These are phyloP conservation scores for Diarsia rubi DNA, from an alignment of 2,888 invertebrate species.

Conservation along the genomic window DNA sequence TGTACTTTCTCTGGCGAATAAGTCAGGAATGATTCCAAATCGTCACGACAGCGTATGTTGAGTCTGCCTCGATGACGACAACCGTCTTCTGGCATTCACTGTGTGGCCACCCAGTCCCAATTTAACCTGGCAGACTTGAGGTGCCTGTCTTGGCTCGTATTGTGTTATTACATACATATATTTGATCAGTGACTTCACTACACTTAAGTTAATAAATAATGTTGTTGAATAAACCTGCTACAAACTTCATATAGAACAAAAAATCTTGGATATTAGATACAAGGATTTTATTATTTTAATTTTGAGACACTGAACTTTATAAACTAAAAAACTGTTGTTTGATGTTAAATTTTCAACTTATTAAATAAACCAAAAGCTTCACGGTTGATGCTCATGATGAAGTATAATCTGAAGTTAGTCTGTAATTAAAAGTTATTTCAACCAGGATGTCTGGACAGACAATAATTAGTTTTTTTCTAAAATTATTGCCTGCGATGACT, in stretches of 20 bases:
- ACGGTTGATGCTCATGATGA: background rate
- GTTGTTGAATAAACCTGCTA: no score
- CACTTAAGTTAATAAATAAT: background rate
- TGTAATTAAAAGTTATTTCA: slow-evolving; percentile 9
- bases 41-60: no score
- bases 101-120: no score
- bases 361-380: slow-evolving; percentile 2
- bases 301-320: background rate
- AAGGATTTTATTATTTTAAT: background rate
- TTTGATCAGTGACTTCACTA: no score
- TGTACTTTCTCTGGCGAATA: no score
- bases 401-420: background rate
- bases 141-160: no score
- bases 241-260: no score
- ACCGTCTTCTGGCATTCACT: no score
- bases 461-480: background rate
- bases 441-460: slow-evolving; percentile 4
- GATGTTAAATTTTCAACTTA: background rate
- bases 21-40: no score
- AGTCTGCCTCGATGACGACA: no score
- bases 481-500: background rate
- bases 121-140: no score
- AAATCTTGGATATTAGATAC: background rate
- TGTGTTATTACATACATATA: no score
- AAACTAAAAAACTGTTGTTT: background rate